Percentiles rank a stretch among this genome's conserved stretches.
These are phyloP conservation scores for Dolichoris vasculosae DNA, from an alignment of 1,140 invertebrate species.

Conservation along the genomic window DNA sequence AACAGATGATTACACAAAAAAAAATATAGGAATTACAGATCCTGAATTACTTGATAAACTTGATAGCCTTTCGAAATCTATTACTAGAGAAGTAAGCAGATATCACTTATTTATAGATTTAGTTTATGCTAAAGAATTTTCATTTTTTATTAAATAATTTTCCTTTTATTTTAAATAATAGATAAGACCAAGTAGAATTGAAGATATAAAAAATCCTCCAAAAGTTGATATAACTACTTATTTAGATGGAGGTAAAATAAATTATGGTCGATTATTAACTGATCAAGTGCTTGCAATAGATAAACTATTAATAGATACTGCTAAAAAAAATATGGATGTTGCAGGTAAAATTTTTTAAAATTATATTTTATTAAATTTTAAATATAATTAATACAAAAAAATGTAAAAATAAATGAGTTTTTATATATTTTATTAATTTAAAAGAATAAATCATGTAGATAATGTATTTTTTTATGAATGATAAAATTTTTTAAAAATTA, in stretches of 20 bases:
- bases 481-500: neutral
- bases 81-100: constrained; percentile 81
- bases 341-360: constrained; percentile 77
- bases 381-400: neutral
- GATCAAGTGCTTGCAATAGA: constrained; percentile 91
- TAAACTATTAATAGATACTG: constrained; percentile 84
- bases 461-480: neutral
- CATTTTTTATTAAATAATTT: neutral
- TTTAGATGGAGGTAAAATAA: constrained; percentile 82
- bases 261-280: constrained; percentile 86
- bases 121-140: constrained; percentile 2
- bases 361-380: neutral
- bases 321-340: constrained; percentile 88
- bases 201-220: constrained; percentile 61
- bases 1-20: constrained; percentile 74
- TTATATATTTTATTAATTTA: no score
- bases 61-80: constrained; percentile 77
- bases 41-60: constrained; percentile 80
- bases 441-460: neutral
- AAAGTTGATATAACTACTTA: constrained; percentile 76
- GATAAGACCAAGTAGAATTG: constrained; percentile 64
- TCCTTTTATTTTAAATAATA: constrained; percentile 50
- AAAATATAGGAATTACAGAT: constrained; percentile 80
- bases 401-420: neutral
- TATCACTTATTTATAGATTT: constrained; percentile 10